Conservation (phyloP, 2,888 invertebrate genomes). For the Geophilus truncorum region DNA sequence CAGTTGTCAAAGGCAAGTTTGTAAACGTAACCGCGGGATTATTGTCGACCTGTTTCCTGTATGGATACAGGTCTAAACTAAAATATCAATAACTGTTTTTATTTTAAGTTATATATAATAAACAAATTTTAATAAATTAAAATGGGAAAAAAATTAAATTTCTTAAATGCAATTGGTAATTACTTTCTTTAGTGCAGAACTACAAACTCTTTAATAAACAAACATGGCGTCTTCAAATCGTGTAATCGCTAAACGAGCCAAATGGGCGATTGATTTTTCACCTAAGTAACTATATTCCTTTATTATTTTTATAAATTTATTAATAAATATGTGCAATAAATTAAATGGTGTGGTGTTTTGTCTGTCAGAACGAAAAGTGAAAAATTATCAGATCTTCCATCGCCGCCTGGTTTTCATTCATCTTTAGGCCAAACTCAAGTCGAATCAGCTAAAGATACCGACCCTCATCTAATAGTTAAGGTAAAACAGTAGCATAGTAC, state of each 20-base stretch:
- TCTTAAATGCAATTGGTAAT: background rate
- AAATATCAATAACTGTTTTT: too few relatives aligned
- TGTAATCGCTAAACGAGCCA: slow-evolving; percentile 36
- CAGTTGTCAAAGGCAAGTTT: too few relatives aligned
- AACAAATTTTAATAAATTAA: too few relatives aligned
- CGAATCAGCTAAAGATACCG: slow-evolving; percentile 70
- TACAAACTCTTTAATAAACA: background rate
- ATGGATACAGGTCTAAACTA: too few relatives aligned
- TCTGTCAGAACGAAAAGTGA: slow-evolving; percentile 36
- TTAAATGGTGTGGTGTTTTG: slow-evolving; percentile 35
- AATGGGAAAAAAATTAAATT: background rate
- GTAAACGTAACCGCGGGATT: too few relatives aligned
- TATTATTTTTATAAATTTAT: background rate
- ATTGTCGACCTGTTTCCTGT: too few relatives aligned
- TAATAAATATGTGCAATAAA: background rate
- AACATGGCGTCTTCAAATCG: slow-evolving; percentile 33
- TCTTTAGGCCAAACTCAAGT: slow-evolving; percentile 65
- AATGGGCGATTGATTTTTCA: slow-evolving; percentile 40
- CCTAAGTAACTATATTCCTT: slow-evolving; percentile 35
- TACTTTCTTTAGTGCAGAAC: too few relatives aligned
- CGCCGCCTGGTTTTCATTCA: slow-evolving; percentile 80
- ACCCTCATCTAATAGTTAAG: slow-evolving; percentile 80
- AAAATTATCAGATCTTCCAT: slow-evolving; percentile 57
- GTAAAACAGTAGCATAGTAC: slow-evolving; percentile 39
- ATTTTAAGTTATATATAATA: too few relatives aligned